Percentiles rank a stretch among this genome's conserved stretches.
phyloP scores from a whole-genome alignment of 2,797 vertebrate genomes.

The Discoglossus pictus region DNA sequence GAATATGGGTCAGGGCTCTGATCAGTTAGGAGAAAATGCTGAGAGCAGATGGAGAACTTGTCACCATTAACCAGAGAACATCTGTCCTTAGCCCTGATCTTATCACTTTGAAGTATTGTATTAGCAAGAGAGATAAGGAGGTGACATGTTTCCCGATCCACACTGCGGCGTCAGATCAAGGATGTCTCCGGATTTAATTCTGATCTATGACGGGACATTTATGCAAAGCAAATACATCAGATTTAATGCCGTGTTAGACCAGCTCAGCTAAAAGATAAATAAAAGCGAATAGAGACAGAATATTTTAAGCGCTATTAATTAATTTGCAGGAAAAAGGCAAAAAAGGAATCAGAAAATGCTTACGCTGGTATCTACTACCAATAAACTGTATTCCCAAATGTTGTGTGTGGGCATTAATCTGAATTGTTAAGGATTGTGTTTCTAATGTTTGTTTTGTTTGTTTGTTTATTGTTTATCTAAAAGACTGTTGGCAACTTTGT shows the following conservation, averaged over 20 bases:
- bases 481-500: too few relatives aligned
- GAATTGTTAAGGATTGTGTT: too few relatives aligned
- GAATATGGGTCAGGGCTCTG: constrained; percentile 43
- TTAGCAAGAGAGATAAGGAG: constrained; percentile 26
- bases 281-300: too few relatives aligned
- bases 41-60: constrained; percentile 56
- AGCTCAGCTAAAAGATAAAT: neutral
- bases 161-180: constrained; percentile 4
- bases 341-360: too few relatives aligned
- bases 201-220: constrained; percentile 31
- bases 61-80: constrained; percentile 54
- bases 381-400: too few relatives aligned
- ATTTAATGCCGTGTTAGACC: neutral
- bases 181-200: constrained; percentile 22
- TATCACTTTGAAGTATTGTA: constrained; percentile 31
- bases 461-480: too few relatives aligned
- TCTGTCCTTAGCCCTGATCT: constrained; percentile 53
- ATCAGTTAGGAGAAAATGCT: constrained; percentile 40
- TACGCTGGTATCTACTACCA: too few relatives aligned
- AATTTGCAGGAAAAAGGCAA: too few relatives aligned
- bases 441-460: too few relatives aligned
- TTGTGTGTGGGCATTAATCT: too few relatives aligned
- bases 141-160: constrained; percentile 18
- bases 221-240: neutral
- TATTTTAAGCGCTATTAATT: too few relatives aligned